Evolutionary conservation across 2,797 vertebrate genomes (phyloP), one percentile per base, ranked within the genome.

Genomic region (Peromyscus aztecus): DNA sequence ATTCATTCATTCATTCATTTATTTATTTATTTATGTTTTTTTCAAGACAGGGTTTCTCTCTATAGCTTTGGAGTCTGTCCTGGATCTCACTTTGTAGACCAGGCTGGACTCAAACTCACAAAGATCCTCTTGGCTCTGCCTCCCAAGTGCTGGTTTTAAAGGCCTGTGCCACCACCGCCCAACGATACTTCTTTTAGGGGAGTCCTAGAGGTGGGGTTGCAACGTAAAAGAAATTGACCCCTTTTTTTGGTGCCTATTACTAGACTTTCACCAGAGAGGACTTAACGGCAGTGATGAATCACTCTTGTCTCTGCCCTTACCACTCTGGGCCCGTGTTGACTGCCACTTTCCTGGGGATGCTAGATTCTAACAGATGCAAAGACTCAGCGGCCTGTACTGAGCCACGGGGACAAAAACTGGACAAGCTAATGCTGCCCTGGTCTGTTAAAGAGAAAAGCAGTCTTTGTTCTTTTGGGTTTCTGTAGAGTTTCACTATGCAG

Each of bases 241-340:
- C 92, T 82, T 90, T 97, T 95, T 23, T 86, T 76, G 65, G 69
- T 90, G 57, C 71, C 29, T 94, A 23, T 85, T 85, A 63, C 76
- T 73, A 82, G 73, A 63, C 89, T 85, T 85, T 96, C 49, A 78
- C 40, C 46, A 52, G 73, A 94, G 34, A 91, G 46, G 12, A 86
- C 92, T 82, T 83, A 59, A 89, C 11, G 10, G 82, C 57, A 94
- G 3, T 75, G 24, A 63, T 88, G 75, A 40, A 11, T 43, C 75
- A 34, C 52, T 40, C 31, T 94, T 92, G 14, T 91, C 4, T 86
- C 29, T 46, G 46, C 49, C 57, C 59, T 81, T 17, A 2, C 61
- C 57, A 69, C 37, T 43, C 59, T 71, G 75, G 63, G 61, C 31
- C 43, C 55, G 16, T 52, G 43, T 57, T 89, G 49, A 84, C n/a